Evolutionary conservation across 2,888 invertebrate genomes (phyloP), one percentile per base, ranked within the genome.

Genomic region (Heliothis peltigera): DNA sequence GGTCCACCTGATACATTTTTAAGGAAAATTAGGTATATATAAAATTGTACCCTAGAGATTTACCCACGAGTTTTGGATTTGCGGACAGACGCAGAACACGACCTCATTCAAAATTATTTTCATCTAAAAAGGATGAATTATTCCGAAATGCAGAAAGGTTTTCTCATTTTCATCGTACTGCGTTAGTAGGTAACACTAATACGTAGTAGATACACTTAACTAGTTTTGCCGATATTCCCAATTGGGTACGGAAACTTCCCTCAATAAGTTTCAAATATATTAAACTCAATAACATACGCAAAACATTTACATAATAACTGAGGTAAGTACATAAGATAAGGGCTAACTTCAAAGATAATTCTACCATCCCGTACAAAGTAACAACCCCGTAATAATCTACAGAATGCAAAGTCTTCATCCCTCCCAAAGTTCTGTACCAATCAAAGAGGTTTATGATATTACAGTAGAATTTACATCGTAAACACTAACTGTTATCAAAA

Each of bases 371-470:
- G 42, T 67, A 65, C 69, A 69, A 70, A 77, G 60, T 66, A 52
- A 75, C 48, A 66, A 49, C 61, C 63, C 58, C 72, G 67, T 70
- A 80, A 79, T 80, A 80, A 80, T 80, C 79, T 75, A 57, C 43
- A 70, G 64, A 70, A 81, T 70, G 75, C 64, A 70, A 82, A 84
- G 76, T 85, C 83, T 79, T 83, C 85, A 84, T 84, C 90, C 92
- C 89, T 87, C 84, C 76, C 80, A 85, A 92, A 92, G 86, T 91
- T 88, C 68, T 80, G 85, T 85, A 89, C 92, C 91, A 93, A 94
- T 93, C 93, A 94, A 91, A 90, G 89, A 91, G 94, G 91, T 93
- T 94, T 92, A 94, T 92, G 91, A 93, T 94, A 94, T 94, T 94
- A 94, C 85, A 86, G 85, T 79, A 72, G 80, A 91, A 94, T 95